phyloP scores from a whole-genome alignment of 1,140 invertebrate genomes.

The Apocrypta bakeri region DNA sequence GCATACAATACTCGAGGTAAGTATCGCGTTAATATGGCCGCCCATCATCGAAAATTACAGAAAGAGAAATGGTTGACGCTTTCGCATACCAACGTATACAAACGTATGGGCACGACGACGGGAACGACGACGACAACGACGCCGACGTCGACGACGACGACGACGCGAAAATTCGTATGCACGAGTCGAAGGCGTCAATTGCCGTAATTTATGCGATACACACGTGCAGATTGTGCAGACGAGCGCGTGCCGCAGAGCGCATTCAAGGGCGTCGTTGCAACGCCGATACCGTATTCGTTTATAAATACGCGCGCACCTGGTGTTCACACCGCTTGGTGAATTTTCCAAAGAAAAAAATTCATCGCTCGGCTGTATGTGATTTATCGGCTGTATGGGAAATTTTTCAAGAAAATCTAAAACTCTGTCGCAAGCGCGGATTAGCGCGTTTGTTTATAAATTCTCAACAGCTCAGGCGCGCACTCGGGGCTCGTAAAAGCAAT shows the following conservation, averaged over 20 bases:
- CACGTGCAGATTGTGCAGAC: too few species aligned
- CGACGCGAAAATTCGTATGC: neutral
- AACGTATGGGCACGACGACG: too few species aligned
- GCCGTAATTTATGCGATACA: slow-evolving; percentile 6
- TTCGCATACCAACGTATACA: slow-evolving; percentile 47
- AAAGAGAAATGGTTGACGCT: slow-evolving; percentile 59
- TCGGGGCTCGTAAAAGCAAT: slow-evolving; percentile 30
- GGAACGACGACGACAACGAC: too few species aligned
- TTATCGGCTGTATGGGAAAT: too few species aligned
- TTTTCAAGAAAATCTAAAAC: neutral
- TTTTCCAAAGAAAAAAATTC: neutral
- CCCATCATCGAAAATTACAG: slow-evolving; percentile 66
- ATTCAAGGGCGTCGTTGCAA: neutral
- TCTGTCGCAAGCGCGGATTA: neutral
- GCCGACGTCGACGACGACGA: neutral
- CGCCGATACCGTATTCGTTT: neutral
- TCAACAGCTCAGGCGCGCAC: neutral
- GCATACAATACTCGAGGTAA: slow-evolving; percentile 70
- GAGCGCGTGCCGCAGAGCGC: neutral
- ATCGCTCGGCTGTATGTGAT: too few species aligned
- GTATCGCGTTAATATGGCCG: slow-evolving; percentile 66
- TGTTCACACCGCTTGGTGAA: neutral
- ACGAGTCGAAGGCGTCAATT: neutral
- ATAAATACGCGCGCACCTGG: neutral
- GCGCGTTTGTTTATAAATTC: neutral